Evolutionary conservation across 2,888 invertebrate genomes (phyloP).

Genomic region (Calliopum simillimum): DNA sequence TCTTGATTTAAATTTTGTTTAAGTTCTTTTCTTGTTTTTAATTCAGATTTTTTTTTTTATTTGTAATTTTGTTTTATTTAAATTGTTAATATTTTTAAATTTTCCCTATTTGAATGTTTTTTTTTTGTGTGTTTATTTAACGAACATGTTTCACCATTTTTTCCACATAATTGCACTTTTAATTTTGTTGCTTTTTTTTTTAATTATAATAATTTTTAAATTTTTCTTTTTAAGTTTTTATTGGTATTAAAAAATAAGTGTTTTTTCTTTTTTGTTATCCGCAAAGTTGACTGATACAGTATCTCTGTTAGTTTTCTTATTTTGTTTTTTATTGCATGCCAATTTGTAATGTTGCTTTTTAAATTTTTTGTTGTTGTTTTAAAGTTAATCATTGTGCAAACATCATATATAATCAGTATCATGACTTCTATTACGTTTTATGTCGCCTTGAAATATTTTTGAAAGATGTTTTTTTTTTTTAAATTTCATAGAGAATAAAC

Average conservation of each 20-base stretch:
- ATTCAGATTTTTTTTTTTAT: conserved; percentile 39
- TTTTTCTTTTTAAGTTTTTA: too few species aligned
- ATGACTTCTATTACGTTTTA: neutral
- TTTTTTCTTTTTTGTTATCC: neutral
- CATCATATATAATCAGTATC: too few species aligned
- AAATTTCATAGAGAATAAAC: too few species aligned
- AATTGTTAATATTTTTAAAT: conserved; percentile 42
- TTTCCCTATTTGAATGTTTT: conserved; percentile 45
- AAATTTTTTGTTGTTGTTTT: conserved; percentile 31
- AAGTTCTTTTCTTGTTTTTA: conserved; percentile 36
- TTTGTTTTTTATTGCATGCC: neutral
- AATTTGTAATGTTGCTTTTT: conserved; percentile 42
- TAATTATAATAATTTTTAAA: too few species aligned
- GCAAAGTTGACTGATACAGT: conserved; percentile 9
- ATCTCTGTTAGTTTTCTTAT: neutral
- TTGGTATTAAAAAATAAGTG: too few species aligned
- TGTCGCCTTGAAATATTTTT: conserved; percentile 27
- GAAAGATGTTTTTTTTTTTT: too few species aligned
- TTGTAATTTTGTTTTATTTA: conserved; percentile 37
- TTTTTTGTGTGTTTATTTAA: conserved; percentile 59
- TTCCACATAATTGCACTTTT: conserved; percentile 73
- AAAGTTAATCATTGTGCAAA: conserved; percentile 26
- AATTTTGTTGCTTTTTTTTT: conserved; percentile 56
- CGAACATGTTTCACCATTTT: conserved; percentile 66
- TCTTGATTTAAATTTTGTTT: conserved; percentile 16